Conservation (phyloP, 2,113 vertebrate genomes). For the Falco punctatus region DNA sequence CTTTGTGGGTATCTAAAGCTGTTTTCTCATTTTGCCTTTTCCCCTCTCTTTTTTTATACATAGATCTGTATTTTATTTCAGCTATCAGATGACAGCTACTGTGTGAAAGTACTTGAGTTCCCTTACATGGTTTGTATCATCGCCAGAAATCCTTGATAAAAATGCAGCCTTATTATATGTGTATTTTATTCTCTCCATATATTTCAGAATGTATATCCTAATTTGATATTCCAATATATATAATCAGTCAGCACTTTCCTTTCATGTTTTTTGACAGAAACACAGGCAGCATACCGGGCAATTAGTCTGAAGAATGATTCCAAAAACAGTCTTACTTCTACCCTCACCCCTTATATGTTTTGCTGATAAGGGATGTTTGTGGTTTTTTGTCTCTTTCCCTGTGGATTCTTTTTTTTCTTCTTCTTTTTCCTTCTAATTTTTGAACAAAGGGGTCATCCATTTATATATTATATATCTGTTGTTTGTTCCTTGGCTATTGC, state of each 20-base stretch:
- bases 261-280: constrained; percentile 68
- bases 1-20: constrained; percentile 17
- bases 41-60: background rate
- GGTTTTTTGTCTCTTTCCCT: background rate
- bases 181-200: constrained; percentile 49
- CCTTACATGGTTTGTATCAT: constrained; percentile 37
- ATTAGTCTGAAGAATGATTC: constrained; percentile 68
- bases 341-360: background rate
- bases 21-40: constrained; percentile 13
- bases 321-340: constrained; percentile 7
- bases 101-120: constrained; percentile 37
- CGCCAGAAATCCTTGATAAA: constrained; percentile 48
- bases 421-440: background rate
- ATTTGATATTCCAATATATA: constrained; percentile 60
- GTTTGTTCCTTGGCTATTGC: background rate
- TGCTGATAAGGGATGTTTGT: background rate
- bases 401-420: background rate
- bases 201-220: constrained; percentile 52
- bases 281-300: constrained; percentile 33
- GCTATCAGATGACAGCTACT: constrained; percentile 47
- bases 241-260: constrained; percentile 48
- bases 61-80: constrained; percentile 42
- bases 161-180: constrained; percentile 53
- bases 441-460: background rate
- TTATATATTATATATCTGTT: background rate